phyloP scores from a whole-genome alignment of 2,888 invertebrate species.

The Agonopterix heracliana region DNA sequence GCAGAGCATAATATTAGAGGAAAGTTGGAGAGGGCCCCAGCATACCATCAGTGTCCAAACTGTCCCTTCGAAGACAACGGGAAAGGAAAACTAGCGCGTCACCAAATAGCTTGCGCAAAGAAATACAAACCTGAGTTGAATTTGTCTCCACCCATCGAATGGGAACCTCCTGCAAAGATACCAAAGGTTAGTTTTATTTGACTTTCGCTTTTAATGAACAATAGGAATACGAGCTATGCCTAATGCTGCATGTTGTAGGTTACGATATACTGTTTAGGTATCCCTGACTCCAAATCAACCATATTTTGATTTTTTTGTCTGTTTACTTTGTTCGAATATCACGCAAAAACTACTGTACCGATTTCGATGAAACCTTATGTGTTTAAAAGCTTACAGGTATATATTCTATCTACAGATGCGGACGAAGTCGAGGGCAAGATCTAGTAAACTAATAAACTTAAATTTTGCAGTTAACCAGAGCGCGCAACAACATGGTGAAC shows the following conservation, averaged over 20 bases:
- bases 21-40: constrained; percentile 87
- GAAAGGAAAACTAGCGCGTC: constrained; percentile 92
- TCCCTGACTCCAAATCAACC: no score
- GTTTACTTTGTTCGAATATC: no score
- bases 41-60: constrained; percentile 93
- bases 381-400: constrained; percentile 3
- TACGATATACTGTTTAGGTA: no score
- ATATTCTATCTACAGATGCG: no score
- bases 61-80: constrained; percentile 97
- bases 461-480: constrained; percentile 37
- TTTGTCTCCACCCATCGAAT: constrained; percentile 89
- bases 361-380: no score
- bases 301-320: no score
- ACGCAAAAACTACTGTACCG: no score
- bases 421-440: no score
- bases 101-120: constrained; percentile 90
- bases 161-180: constrained; percentile 96
- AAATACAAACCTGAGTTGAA: constrained; percentile 93
- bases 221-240: background rate
- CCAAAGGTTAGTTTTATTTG: constrained; percentile 76
- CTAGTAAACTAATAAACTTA: background rate
- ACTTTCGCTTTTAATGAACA: background rate
- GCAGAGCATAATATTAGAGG: constrained; percentile 90
- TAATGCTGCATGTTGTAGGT: no score
- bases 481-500: constrained; percentile 48